phyloP scores from a whole-genome alignment of 2,888 invertebrate genomes.

The Xestobium rufovillosum region DNA sequence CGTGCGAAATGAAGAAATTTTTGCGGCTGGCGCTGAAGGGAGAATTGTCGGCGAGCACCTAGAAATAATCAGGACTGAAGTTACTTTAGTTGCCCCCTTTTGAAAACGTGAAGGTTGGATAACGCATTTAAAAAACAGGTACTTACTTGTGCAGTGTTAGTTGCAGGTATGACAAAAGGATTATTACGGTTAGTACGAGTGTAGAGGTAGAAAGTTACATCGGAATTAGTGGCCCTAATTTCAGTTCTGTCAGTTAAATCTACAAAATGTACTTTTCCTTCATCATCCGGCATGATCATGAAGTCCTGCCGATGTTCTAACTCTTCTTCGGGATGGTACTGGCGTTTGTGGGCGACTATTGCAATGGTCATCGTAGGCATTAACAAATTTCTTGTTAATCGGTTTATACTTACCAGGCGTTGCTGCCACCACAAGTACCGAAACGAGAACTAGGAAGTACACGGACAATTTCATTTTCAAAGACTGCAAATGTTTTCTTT shows the following conservation, averaged over 20 bases:
- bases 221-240: conserved; percentile 16
- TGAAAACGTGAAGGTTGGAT: too few relatives aligned
- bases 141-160: conserved; percentile 16
- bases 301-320: conserved; percentile 12
- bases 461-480: too few relatives aligned
- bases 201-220: conserved; percentile 28
- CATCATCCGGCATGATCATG: conserved; percentile 6
- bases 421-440: conserved; percentile 9
- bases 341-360: too few relatives aligned
- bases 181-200: conserved; percentile 23
- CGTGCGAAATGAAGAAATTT: conserved; percentile 34
- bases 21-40: conserved; percentile 22
- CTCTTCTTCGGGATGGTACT: conserved; percentile 15
- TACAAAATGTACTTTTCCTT: conserved; percentile 8
- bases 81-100: too few relatives aligned
- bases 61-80: too few relatives aligned
- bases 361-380: too few relatives aligned
- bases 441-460: conserved; percentile 4
- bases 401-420: conserved; percentile 12
- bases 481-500: too few relatives aligned
- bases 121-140: too few relatives aligned
- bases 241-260: conserved; percentile 6
- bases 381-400: too few relatives aligned
- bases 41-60: too few relatives aligned
- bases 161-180: conserved; percentile 15